Evolutionary conservation across 2,113 vertebrate species (phyloP).

Genomic region (Arizona elegans): DNA sequence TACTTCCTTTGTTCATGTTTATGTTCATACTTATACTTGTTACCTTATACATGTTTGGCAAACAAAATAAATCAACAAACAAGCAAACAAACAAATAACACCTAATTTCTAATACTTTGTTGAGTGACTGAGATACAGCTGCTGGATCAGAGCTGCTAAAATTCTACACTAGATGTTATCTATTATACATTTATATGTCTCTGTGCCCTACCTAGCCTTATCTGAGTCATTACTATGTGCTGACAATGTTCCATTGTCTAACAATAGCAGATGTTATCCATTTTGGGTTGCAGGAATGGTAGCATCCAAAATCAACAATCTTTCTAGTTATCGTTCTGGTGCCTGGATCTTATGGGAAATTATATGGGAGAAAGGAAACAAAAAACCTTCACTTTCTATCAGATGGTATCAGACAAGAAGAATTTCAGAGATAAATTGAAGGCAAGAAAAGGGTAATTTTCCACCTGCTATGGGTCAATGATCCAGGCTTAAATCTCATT

Average conservation of each 20-base stretch:
- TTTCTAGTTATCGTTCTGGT: background rate
- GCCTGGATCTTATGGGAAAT: background rate
- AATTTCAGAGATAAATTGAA: background rate
- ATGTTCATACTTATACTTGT: too few species aligned
- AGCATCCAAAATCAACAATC: background rate
- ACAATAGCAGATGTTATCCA: background rate
- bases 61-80: too few species aligned
- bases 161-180: background rate
- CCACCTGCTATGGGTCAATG: background rate
- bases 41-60: too few species aligned
- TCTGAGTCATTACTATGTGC: background rate
- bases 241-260: background rate
- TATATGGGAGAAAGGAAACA: background rate
- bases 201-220: background rate
- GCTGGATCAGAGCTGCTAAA: background rate
- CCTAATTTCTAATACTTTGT: background rate
- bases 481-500: background rate
- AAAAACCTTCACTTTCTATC: background rate
- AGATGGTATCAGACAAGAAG: background rate
- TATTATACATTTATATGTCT: background rate
- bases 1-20: too few species aligned
- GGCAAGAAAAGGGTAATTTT: background rate
- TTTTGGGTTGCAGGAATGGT: background rate
- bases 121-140: background rate
- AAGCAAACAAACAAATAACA: background rate